Evolutionary conservation across 1,140 invertebrate genomes (phyloP).

Genomic region (Sweltsa coloradensis): DNA sequence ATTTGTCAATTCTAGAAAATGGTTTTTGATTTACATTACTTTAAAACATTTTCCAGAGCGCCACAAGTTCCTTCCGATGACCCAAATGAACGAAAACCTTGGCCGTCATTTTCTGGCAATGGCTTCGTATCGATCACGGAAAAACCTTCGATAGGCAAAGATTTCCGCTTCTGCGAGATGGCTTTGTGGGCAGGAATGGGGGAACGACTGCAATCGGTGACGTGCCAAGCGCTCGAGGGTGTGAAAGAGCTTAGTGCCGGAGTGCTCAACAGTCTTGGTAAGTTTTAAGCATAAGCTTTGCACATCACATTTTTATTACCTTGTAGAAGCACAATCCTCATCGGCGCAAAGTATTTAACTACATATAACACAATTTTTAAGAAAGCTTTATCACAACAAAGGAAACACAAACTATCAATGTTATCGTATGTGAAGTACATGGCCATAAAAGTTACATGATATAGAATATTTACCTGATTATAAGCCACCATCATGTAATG

Average conservation of each 20-base stretch:
- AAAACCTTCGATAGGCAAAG: not conserved
- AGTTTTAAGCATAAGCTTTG: not conserved
- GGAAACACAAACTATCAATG: not conserved
- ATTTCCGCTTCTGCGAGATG: constrained; percentile 36
- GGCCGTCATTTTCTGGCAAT: constrained; percentile 15
- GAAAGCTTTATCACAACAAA: not conserved
- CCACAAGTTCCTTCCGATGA: constrained; percentile 1
- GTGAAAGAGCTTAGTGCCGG: not conserved
- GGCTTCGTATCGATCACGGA: constrained; percentile 6
- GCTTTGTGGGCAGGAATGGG: constrained; percentile 41
- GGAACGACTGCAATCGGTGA: constrained; percentile 33
- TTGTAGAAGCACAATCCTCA: not conserved
- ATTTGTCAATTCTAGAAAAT: constrained; percentile 16
- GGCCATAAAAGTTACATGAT: no score
- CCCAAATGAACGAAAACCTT: not conserved
- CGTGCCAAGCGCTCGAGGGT: constrained; percentile 25
- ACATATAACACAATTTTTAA: not conserved
- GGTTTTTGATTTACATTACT: constrained; percentile 34
- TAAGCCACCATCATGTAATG: no score
- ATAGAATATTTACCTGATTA: no score
- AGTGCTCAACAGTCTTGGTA: not conserved
- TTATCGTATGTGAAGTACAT: not conserved
- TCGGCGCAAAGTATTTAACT: not conserved
- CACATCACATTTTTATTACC: no score
- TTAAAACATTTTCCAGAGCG: not conserved